Evolutionary conservation across 2,888 invertebrate genomes (phyloP).

Genomic region (Vanessa cardui): DNA sequence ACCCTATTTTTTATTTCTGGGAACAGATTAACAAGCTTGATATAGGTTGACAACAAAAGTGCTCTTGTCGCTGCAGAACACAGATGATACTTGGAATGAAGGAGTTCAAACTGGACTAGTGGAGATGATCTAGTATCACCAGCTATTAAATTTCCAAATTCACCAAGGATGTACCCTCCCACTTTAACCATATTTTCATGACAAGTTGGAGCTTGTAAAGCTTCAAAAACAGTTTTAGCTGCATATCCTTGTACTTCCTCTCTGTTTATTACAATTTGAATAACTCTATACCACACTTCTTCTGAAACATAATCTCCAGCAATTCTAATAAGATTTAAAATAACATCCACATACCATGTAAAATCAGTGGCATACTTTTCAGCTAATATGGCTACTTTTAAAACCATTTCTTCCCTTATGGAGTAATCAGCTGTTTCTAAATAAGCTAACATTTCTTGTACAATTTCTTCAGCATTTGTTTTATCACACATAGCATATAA

Average conservation of each 20-base stretch:
- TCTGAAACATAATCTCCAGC: constrained; percentile 99
- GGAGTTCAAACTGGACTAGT: constrained; percentile 97
- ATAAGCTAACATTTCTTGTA: constrained; percentile 99
- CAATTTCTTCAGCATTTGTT: constrained; percentile 99
- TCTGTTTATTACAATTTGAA: constrained; percentile 99
- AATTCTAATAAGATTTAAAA: constrained; percentile 98
- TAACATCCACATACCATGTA: constrained; percentile 99
- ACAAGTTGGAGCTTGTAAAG: constrained; percentile 98
- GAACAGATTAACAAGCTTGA: constrained; percentile 99
- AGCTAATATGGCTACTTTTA: constrained; percentile 99
- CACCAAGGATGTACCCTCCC: constrained; percentile 99
- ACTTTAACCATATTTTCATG: constrained; percentile 99
- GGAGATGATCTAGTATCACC: constrained; percentile 99
- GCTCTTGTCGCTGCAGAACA: constrained; percentile 99
- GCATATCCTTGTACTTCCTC: constrained; percentile 99
- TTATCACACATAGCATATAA: constrained; percentile 99
- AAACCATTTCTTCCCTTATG: constrained; percentile 99
- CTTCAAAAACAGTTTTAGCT: constrained; percentile 99
- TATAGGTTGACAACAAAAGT: constrained; percentile 97
- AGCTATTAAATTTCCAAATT: constrained; percentile 99
- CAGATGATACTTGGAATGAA: constrained; percentile 99
- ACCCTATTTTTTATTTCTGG: constrained; percentile 98
- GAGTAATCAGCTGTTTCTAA: constrained; percentile 99
- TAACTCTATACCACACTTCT: constrained; percentile 99
- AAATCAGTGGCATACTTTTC: constrained; percentile 99